Base-by-base conservation (phyloP, 2,797 vertebrate species). In the Threskiornis aethiopicus region DNA sequence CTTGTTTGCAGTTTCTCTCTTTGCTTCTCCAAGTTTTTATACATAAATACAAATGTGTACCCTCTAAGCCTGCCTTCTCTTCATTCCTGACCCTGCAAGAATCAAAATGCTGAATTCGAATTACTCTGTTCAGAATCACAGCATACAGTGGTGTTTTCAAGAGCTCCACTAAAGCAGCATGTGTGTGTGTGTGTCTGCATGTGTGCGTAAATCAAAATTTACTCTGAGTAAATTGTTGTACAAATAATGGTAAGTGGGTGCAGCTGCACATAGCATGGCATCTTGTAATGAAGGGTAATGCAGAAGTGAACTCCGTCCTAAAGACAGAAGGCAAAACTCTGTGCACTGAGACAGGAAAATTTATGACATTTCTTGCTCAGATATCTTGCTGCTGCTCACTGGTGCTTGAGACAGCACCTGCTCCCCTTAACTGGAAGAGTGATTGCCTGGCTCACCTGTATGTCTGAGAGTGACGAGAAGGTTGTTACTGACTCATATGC, bases 101-200 rank as follows among this genome's bases (percentile, higher is more conserved):
- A 47, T 31, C 47, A 39, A 76, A 87, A 64, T 8, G 25, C 52
- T 51, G 41, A 85, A 52, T 2, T n/a, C 58, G 29, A 87, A 78
- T 81, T 11, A 75, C 31, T 76, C 76, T 35, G 16, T 29, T 84
- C 29, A 41, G 49, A 83, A 58, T 66, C 49, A 61, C 15, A 71
- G 33, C 69, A 71, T 10, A 49, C 11, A 62, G 13, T 3, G 37
- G 31, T 58, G 44, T 62, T 84, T 66, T 37, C 42, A 73, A 59
- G 37, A 67, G 39, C 59, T 64, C 16, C 41, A 52, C 41, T 46
- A 20, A 47, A 57, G 24, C 24, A 55, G 22, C 10, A 22, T 10
- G 5, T 9, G 3, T 2, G 20, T 5, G 4, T 10, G 4, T 6
- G 29, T 7, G 7, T 4, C 1, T 41, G 41, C 41, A 41, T 5